A percentile compares a stretch with the other conserved stretches of the same genome.
Conservation (phyloP, 2,113 vertebrate species). For the Boulengeromyrus knoepffleri region DNA sequence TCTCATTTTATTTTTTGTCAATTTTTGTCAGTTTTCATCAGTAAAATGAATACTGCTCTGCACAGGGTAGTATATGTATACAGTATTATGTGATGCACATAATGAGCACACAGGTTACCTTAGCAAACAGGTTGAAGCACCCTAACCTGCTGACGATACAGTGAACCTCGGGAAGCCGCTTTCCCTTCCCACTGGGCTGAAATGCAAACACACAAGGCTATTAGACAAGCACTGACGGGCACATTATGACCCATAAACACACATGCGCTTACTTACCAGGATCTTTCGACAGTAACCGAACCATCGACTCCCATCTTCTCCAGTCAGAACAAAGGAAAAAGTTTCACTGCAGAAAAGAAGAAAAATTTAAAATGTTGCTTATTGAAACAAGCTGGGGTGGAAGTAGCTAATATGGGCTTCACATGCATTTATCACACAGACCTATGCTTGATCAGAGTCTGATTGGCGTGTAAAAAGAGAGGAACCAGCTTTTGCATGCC, state of each 20-base stretch:
- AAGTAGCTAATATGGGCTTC: neutral
- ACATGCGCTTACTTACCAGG: slow-evolving; percentile 70
- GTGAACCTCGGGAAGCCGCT: slow-evolving; percentile 90
- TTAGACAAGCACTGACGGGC: neutral
- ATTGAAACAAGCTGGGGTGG: neutral
- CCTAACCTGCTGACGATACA: slow-evolving; percentile 93
- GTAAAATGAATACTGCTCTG: neutral
- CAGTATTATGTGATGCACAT: neutral
- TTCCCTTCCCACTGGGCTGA: slow-evolving; percentile 80
- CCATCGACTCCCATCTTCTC: slow-evolving; percentile 93
- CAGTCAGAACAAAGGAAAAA: slow-evolving; percentile 92
- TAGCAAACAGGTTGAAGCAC: slow-evolving; percentile 97
- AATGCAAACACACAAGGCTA: slow-evolving; percentile 35
- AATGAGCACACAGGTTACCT: slow-evolving; percentile 64
- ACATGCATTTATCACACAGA: neutral
- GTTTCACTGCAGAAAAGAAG: slow-evolving; percentile 75
- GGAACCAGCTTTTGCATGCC: neutral
- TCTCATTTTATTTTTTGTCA: neutral
- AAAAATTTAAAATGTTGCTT: neutral
- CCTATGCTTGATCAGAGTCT: neutral
- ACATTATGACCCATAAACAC: neutral
- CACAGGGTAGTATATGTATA: neutral
- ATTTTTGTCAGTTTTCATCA: neutral
- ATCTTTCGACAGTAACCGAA: slow-evolving; percentile 97
- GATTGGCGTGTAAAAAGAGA: neutral